Conservation (phyloP, 2,797 vertebrate species). For the Lophotriccus pileatus region DNA sequence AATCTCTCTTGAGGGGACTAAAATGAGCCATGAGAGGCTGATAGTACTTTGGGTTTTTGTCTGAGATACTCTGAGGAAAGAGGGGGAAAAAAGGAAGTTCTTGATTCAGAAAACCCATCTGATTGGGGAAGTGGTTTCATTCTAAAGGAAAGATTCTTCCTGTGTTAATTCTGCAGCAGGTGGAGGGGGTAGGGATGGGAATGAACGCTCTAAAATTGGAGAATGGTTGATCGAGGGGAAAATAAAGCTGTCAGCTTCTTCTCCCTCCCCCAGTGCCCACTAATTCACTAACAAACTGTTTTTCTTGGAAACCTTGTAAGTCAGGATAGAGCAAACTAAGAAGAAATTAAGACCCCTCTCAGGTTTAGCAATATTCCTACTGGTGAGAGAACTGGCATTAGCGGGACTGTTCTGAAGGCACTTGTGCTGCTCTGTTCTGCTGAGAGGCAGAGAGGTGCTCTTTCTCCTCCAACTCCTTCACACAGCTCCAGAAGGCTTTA, state of each 20-base stretch:
- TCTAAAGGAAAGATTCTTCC: neutral
- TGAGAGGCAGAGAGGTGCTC: neutral
- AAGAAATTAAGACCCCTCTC: neutral
- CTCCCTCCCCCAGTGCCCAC: neutral
- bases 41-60: neutral
- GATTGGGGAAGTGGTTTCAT: neutral
- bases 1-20: neutral
- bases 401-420: neutral
- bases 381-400: neutral
- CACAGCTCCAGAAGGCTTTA: neutral
- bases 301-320: neutral
- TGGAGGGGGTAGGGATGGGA: neutral
- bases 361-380: neutral
- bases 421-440: neutral
- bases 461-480: neutral
- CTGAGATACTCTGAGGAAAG: neutral
- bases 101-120: conserved; percentile 1
- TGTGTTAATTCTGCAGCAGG: neutral
- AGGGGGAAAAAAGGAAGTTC: neutral
- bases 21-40: neutral
- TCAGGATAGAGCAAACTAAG: neutral
- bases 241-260: neutral
- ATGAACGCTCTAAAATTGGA: neutral
- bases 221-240: neutral
- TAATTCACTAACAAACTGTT: neutral